Evolutionary conservation across 1,140 invertebrate genomes (phyloP).

Genomic region (Papilio polytes): DNA sequence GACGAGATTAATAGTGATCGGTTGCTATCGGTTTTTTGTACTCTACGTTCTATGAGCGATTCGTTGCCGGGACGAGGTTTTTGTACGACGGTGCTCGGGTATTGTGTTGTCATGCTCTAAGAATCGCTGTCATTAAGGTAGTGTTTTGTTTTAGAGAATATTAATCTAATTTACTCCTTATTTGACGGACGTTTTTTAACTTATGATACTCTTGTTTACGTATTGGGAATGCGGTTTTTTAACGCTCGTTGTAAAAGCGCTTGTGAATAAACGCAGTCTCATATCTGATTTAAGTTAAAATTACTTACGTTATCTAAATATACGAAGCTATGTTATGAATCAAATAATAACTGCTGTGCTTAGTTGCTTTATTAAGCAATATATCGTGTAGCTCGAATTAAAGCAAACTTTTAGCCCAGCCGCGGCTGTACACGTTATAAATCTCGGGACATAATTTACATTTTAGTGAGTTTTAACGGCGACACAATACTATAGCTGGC

Average conservation of each 20-base stretch:
- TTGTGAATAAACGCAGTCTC: too few relatives aligned
- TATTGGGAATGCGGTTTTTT: too few relatives aligned
- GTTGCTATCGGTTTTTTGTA: constrained; percentile 12
- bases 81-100: not conserved
- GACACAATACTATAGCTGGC: constrained; percentile 2
- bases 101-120: not conserved
- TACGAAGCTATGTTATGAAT: too few relatives aligned
- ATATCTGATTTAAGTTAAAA: too few relatives aligned
- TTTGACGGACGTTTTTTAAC: too few relatives aligned
- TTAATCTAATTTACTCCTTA: too few relatives aligned
- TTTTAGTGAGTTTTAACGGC: constrained; percentile 26
- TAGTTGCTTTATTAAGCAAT: constrained; percentile 14
- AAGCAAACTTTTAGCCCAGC: not conserved
- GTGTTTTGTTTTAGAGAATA: not conserved
- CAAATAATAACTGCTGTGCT: not conserved
- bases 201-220: too few relatives aligned
- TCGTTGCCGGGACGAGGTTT: not conserved
- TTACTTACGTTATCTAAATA: too few relatives aligned
- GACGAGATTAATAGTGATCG: constrained; percentile 33
- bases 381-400: not conserved
- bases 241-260: too few relatives aligned
- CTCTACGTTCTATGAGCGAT: constrained; percentile 23
- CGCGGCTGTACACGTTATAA: not conserved
- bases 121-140: not conserved
- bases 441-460: constrained; percentile 21